A percentile compares a stretch with the other conserved stretches of the same genome.
phyloP scores from a whole-genome alignment of 2,113 vertebrate species.

The Cochlearius cochlearius region DNA sequence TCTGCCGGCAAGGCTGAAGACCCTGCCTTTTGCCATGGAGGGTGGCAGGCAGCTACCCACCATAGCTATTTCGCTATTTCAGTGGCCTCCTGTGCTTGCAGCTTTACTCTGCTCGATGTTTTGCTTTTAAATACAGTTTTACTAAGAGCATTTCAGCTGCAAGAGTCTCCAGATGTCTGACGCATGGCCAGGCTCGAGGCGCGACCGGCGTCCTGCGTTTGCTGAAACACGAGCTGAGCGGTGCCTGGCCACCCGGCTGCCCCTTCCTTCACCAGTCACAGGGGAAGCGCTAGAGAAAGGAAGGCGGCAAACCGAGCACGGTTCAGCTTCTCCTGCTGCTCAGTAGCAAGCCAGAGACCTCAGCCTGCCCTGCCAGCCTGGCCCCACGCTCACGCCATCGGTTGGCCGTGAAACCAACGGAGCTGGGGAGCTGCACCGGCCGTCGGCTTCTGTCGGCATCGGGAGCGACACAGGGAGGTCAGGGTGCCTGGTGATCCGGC shows the following conservation, averaged over 20 bases:
- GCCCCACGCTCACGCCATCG: background rate
- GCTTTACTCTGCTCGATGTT: background rate
- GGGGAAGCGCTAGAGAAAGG: background rate
- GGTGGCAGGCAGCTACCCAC: background rate
- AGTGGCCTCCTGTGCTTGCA: background rate
- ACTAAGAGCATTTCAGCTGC: constrained; percentile 4
- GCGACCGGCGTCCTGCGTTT: background rate
- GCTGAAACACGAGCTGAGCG: background rate
- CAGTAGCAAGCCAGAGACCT: fast-evolving
- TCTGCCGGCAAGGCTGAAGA: background rate
- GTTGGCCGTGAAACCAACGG: fast-evolving
- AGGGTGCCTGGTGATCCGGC: background rate
- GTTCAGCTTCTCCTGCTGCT: background rate
- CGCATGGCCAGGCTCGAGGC: background rate
- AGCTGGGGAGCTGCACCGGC: background rate
- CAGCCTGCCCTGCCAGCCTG: background rate
- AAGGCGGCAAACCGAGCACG: background rate
- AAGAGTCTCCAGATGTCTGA: constrained; percentile 15
- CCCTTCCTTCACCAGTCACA: background rate
- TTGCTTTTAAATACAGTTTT: constrained; percentile 26
- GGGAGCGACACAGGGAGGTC: fast-evolving
- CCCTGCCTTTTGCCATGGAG: background rate
- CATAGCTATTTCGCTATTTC: background rate
- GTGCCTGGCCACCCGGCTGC: background rate
- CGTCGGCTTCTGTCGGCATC: fast-evolving